These are phyloP conservation scores for Pocillopora verrucosa DNA, from an alignment of 64 coral and sea anemone species.

Conservation along the genomic window DNA sequence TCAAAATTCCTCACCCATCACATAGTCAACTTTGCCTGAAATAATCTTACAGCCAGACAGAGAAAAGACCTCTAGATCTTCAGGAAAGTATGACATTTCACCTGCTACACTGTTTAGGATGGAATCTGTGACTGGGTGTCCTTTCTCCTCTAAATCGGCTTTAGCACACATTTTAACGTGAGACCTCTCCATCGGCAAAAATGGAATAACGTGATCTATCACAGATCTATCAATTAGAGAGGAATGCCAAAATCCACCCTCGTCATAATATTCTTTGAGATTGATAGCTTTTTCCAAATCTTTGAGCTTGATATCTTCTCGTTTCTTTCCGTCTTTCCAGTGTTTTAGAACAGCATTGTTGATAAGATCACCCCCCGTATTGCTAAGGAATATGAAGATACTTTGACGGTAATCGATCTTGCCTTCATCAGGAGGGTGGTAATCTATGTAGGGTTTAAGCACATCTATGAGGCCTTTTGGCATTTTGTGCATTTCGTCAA, in stretches of 20 bases:
- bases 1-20: constrained; percentile 29
- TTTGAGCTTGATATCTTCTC: constrained; percentile 80
- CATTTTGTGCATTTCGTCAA: constrained; percentile 97
- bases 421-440: constrained; percentile 48
- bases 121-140: constrained; percentile 24
- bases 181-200: constrained; percentile 81
- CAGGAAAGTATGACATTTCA: constrained; percentile 78
- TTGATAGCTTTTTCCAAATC: constrained; percentile 76
- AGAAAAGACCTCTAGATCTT: constrained; percentile 71
- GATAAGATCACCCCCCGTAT: constrained; percentile 81
- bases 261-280: constrained; percentile 58
- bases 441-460: constrained; percentile 75
- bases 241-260: constrained; percentile 85
- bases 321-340: constrained; percentile 61
- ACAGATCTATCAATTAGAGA: constrained; percentile 62
- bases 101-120: constrained; percentile 67
- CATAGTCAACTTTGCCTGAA: constrained; percentile 79
- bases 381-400: constrained; percentile 94
- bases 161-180: constrained; percentile 77
- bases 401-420: constrained; percentile 72
- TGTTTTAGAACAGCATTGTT: constrained; percentile 59
- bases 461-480: constrained; percentile 63
- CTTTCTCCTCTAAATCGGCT: constrained; percentile 56
- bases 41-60: constrained; percentile 93
- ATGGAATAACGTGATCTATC: constrained; percentile 88